Percentiles rank a stretch among this genome's conserved stretches.
Conservation (phyloP, 2,888 invertebrate species). For the Lepidochitona cinerea region DNA sequence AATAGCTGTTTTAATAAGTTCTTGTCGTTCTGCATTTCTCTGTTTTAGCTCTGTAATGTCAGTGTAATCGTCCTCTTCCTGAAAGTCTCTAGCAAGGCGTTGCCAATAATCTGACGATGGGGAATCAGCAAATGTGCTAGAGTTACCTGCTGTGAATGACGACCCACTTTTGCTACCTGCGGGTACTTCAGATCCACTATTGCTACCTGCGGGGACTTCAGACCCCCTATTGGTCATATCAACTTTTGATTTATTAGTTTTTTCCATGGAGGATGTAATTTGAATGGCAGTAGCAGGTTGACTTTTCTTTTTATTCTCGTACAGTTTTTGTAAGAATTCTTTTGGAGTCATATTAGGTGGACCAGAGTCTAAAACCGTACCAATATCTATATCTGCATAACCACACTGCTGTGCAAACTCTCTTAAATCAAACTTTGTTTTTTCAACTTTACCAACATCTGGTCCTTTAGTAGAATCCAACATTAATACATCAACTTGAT, state of each 20-base stretch:
- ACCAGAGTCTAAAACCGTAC: slow-evolving; percentile 40
- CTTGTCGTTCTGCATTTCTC: slow-evolving; percentile 45
- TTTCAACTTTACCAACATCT: background rate
- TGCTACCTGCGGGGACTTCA: background rate
- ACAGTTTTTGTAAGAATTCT: slow-evolving; percentile 37
- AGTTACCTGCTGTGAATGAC: background rate
- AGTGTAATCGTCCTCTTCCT: slow-evolving; percentile 37
- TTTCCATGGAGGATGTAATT: background rate
- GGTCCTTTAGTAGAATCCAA: background rate
- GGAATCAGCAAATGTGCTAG: background rate
- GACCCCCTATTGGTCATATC: no score
- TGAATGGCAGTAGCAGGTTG: background rate
- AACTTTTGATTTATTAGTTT: background rate
- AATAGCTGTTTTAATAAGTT: slow-evolving; percentile 24
- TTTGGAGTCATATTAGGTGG: slow-evolving; percentile 44
- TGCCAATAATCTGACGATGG: slow-evolving; percentile 3
- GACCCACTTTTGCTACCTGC: background rate
- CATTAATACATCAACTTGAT: background rate
- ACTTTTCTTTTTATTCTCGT: background rate
- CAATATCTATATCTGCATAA: slow-evolving; percentile 35
- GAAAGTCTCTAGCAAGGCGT: slow-evolving; percentile 36
- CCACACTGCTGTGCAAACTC: slow-evolving; percentile 39
- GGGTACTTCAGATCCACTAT: background rate
- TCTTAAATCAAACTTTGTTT: background rate
- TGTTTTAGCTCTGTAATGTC: slow-evolving; percentile 40